phyloP scores from a whole-genome alignment of 2,113 vertebrate genomes.

The Bos indicus region DNA sequence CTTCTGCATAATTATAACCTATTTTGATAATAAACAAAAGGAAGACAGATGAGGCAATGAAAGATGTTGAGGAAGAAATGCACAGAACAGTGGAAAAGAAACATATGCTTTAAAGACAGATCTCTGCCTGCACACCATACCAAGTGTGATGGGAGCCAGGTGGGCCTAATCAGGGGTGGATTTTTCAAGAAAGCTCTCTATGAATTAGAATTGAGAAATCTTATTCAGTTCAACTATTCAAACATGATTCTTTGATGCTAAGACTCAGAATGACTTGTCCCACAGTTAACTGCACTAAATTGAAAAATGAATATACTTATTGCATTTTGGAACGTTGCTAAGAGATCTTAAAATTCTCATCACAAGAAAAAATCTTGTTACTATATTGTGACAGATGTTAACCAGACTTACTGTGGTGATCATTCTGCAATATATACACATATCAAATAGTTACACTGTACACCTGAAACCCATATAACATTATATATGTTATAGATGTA shows the following conservation, averaged over 20 bases:
- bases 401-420: not conserved
- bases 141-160: not conserved
- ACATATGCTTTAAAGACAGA: not conserved
- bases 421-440: not conserved
- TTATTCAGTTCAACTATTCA: not conserved
- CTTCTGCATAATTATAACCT: not conserved
- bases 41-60: not conserved
- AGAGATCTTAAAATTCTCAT: not conserved
- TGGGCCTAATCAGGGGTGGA: not conserved
- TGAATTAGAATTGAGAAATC: not conserved
- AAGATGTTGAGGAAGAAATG: not conserved
- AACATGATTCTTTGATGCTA: not conserved
- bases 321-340: not conserved
- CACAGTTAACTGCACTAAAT: not conserved
- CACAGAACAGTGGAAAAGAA: not conserved
- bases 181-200: not conserved
- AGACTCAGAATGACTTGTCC: not conserved
- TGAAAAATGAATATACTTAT: not conserved
- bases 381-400: not conserved
- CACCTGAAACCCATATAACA: not conserved
- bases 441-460: not conserved
- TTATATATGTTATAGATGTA: not conserved
- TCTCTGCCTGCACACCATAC: accelerated
- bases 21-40: not conserved
- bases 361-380: not conserved